phyloP scores from a whole-genome alignment of 2,113 vertebrate genomes.

The Heloderma charlesbogerti region DNA sequence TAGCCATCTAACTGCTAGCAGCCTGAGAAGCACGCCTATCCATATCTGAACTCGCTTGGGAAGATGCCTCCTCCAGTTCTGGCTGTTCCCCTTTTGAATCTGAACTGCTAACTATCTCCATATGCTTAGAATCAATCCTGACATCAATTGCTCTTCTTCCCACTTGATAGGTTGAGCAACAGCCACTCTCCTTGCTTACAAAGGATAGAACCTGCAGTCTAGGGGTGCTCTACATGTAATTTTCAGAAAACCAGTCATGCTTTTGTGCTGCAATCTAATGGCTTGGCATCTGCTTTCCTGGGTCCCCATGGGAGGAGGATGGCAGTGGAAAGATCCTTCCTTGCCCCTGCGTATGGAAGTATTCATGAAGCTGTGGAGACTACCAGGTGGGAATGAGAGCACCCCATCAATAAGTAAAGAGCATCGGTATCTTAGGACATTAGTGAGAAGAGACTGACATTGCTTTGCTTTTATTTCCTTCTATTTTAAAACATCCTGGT shows the following conservation, averaged over 20 bases:
- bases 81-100: too few species aligned
- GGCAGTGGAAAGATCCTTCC: slow-evolving; percentile 37
- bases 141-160: not conserved
- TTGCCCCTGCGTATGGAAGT: slow-evolving; percentile 40
- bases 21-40: too few species aligned
- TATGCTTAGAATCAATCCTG: too few species aligned
- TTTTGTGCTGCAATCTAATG: not conserved
- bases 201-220: not conserved
- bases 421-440: slow-evolving; percentile 8
- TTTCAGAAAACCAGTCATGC: not conserved
- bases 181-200: too few species aligned
- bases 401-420: slow-evolving; percentile 66
- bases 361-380: slow-evolving; percentile 63
- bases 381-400: slow-evolving; percentile 30
- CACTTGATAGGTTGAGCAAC: too few species aligned
- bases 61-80: too few species aligned
- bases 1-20: too few species aligned
- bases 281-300: not conserved
- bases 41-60: too few species aligned
- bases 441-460: slow-evolving; percentile 37
- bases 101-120: too few species aligned
- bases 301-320: slow-evolving; percentile 8
- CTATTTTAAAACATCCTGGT: slow-evolving; percentile 49
- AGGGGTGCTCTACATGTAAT: not conserved
- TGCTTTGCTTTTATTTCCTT: slow-evolving; percentile 53